A percentile compares a stretch with the other conserved stretches of the same genome.
phyloP scores from a whole-genome alignment of 2,797 vertebrate genomes.

The Geranospiza caerulescens region DNA sequence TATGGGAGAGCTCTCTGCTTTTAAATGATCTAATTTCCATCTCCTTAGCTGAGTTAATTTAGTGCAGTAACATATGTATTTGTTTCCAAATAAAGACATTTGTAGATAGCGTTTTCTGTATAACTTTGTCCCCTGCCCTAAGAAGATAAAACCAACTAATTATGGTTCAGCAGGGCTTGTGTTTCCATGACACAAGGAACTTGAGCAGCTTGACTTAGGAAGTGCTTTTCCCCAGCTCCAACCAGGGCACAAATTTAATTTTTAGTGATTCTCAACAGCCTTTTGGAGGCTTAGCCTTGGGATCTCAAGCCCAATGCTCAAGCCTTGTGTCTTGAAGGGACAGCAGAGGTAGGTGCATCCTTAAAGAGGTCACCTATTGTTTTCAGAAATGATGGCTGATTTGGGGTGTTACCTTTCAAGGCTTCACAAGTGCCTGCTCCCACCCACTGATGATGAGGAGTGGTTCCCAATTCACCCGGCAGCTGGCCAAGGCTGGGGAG shows the following conservation, averaged over 20 bases:
- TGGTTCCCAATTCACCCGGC: neutral
- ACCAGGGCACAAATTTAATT: neutral
- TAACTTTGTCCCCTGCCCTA: neutral
- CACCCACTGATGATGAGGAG: neutral
- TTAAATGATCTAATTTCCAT: conserved; percentile 60
- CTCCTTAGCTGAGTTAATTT: conserved; percentile 44
- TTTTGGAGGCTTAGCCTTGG: neutral
- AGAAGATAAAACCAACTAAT: neutral
- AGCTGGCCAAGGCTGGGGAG: neutral
- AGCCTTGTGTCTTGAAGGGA: neutral
- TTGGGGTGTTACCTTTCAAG: neutral
- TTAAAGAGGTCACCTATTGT: neutral
- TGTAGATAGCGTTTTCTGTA: neutral
- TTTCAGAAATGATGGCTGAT: neutral
- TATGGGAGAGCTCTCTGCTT: conserved; percentile 16
- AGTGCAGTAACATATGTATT: neutral
- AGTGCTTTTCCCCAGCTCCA: neutral
- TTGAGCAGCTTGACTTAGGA: neutral
- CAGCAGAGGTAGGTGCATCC: neutral
- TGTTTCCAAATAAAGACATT: conserved; percentile 9
- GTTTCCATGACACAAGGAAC: neutral
- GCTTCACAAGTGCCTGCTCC: neutral
- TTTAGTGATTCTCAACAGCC: neutral
- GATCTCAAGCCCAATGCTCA: too few relatives aligned
- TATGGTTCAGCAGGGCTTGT: neutral